These are phyloP conservation scores for Spondyliosoma cantharus DNA, from an alignment of 2,797 vertebrate species.

Conservation along the genomic window DNA sequence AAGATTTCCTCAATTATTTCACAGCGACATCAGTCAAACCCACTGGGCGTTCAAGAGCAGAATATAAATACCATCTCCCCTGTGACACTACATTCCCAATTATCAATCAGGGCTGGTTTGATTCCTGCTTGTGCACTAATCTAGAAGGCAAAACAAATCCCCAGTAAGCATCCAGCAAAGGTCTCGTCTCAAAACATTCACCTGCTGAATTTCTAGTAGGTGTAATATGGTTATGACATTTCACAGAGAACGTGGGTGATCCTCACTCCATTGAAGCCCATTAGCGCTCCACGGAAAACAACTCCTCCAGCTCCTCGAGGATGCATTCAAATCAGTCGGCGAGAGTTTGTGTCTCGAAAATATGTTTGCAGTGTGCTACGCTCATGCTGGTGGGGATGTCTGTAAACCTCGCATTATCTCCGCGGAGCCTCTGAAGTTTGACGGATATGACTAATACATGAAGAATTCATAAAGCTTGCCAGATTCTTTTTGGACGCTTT, in stretches of 20 bases:
- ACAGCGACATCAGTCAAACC: slow-evolving; percentile 45
- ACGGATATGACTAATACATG: slow-evolving; percentile 64
- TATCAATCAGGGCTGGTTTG: slow-evolving; percentile 29
- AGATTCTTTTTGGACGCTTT: slow-evolving; percentile 61
- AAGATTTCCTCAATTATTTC: slow-evolving; percentile 36
- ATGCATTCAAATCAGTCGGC: slow-evolving; percentile 37
- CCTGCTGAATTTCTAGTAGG: slow-evolving; percentile 35
- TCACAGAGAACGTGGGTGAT: slow-evolving; percentile 32
- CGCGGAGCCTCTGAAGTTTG: slow-evolving; percentile 49
- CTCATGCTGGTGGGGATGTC: slow-evolving; percentile 26
- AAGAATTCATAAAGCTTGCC: slow-evolving; percentile 54
- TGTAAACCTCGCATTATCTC: slow-evolving; percentile 49
- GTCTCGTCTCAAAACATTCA: slow-evolving; percentile 41
- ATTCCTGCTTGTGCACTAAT: slow-evolving; percentile 35
- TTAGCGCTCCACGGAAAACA: slow-evolving; percentile 35
- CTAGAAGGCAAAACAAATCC: slow-evolving; percentile 48
- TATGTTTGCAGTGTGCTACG: slow-evolving; percentile 21
- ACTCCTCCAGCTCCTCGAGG: slow-evolving; percentile 30
- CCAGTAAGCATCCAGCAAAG: slow-evolving; percentile 35
- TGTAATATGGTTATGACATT: slow-evolving; percentile 50
- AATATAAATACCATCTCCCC: slow-evolving; percentile 26
- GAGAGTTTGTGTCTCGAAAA: slow-evolving; percentile 31
- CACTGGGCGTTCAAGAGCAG: not conserved
- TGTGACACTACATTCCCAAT: slow-evolving; percentile 25
- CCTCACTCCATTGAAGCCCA: slow-evolving; percentile 25